phyloP scores from a whole-genome alignment of 1,140 invertebrate genomes.

The Drosophila pandora region DNA sequence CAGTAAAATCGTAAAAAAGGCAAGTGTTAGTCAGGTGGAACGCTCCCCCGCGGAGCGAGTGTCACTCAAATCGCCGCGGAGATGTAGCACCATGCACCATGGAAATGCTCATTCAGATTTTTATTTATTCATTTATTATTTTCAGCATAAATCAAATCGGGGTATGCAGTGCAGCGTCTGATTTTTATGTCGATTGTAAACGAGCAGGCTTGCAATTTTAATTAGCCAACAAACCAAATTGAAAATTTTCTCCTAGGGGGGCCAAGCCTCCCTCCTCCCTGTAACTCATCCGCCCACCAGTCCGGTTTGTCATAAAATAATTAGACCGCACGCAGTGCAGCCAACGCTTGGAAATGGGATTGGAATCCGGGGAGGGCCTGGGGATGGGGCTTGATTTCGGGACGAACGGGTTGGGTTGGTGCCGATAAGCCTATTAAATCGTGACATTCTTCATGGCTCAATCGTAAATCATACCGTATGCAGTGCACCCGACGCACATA shows the following conservation, averaged over 20 bases:
- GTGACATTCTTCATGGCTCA: conserved; percentile 80
- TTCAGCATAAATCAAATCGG: conserved; percentile 35
- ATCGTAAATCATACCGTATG: conserved; percentile 75
- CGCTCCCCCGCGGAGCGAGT: conserved; percentile 30
- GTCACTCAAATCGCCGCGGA: conserved; percentile 46
- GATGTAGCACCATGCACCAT: neutral
- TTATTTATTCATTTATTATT: conserved; percentile 42
- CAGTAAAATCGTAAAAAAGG: conserved; percentile 31
- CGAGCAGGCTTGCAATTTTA: conserved; percentile 63
- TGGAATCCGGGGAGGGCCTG: conserved; percentile 29
- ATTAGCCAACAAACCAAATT: conserved; percentile 58
- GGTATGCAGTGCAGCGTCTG: conserved; percentile 9
- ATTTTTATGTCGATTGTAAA: conserved; percentile 43
- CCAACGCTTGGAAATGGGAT: conserved; percentile 33
- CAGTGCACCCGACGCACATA: conserved; percentile 46
- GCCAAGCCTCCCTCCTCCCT: neutral
- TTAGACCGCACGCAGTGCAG: conserved; percentile 76
- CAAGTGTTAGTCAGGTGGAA: conserved; percentile 67
- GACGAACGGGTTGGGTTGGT: conserved; percentile 36
- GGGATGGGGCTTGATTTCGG: conserved; percentile 23
- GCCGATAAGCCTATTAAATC: conserved; percentile 79
- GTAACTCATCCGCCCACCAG: conserved; percentile 5
- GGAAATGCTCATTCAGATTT: conserved; percentile 15
- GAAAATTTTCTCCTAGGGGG: conserved; percentile 32
- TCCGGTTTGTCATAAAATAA: conserved; percentile 75